Conservation (phyloP, 2,888 invertebrate genomes). For the Lasioglossum oenotherae region DNA sequence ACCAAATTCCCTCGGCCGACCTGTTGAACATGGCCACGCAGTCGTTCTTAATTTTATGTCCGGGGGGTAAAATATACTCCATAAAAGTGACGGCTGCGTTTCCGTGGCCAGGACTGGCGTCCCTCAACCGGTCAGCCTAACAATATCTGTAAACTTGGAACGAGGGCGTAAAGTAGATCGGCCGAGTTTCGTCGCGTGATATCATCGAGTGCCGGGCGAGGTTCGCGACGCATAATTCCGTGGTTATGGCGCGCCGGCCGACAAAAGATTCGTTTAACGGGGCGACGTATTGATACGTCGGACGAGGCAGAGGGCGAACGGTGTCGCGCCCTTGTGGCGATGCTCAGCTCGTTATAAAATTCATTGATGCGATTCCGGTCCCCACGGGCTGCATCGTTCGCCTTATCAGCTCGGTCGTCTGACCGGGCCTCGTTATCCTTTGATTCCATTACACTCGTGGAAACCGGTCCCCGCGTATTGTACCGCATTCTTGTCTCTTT, state of each 20-base stretch:
- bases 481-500: slow-evolving; percentile 52
- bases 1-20: not conserved
- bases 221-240: slow-evolving; percentile 17
- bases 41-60: slow-evolving; percentile 3
- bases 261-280: slow-evolving; percentile 58
- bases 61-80: not conserved
- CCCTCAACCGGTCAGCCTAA: not conserved
- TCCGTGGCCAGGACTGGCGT: not conserved
- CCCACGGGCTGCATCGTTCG: not conserved
- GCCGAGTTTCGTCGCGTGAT: slow-evolving; percentile 33
- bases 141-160: slow-evolving; percentile 22
- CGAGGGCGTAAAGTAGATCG: slow-evolving; percentile 24
- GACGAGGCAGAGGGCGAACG: not conserved
- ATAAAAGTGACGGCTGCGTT: not conserved
- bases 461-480: slow-evolving; percentile 53
- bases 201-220: slow-evolving; percentile 16
- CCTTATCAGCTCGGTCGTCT: slow-evolving; percentile 43
- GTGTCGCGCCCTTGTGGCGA: slow-evolving; percentile 15
- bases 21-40: not conserved
- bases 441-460: slow-evolving; percentile 72
- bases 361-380: slow-evolving; percentile 46
- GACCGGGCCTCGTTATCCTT: slow-evolving; percentile 73
- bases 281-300: slow-evolving; percentile 13
- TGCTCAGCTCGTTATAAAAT: slow-evolving; percentile 61
- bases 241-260: slow-evolving; percentile 36